A percentile compares a stretch with the other conserved stretches of the same genome.
Evolutionary conservation across 2,113 vertebrate species (phyloP).

Genomic region (Fulica atra): DNA sequence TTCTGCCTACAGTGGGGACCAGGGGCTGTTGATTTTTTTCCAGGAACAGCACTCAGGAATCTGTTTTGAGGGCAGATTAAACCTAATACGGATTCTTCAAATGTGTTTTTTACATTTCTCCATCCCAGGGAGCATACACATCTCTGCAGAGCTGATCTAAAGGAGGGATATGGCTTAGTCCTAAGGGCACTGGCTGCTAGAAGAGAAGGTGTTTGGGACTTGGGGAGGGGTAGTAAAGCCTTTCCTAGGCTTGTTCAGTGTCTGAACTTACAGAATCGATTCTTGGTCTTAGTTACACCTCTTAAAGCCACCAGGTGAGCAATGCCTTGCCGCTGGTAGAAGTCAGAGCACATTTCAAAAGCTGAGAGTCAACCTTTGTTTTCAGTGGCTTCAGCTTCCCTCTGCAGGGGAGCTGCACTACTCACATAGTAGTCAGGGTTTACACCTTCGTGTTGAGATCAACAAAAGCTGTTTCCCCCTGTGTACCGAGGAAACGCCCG

Average conservation of each 20-base stretch:
- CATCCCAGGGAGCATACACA: accelerated
- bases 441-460: not conserved
- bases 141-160: not conserved
- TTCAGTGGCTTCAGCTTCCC: not conserved
- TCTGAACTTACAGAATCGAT: not conserved
- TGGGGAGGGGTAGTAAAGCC: not conserved
- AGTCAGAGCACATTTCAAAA: not conserved
- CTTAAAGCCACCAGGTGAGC: not conserved
- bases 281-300: too few relatives aligned
- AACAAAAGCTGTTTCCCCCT: not conserved
- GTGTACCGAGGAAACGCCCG: not conserved
- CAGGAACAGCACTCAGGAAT: not conserved
- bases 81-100: not conserved
- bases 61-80: not conserved
- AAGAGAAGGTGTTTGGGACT: not conserved
- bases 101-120: not conserved
- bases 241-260: not conserved
- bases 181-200: not conserved
- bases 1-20: not conserved
- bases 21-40: not conserved
- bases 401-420: not conserved
- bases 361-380: not conserved
- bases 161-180: not conserved
- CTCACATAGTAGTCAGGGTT: accelerated
- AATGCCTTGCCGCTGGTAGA: not conserved